These are phyloP conservation scores for Sprattus sprattus DNA, from an alignment of 2,113 vertebrate species.

Conservation along the genomic window DNA sequence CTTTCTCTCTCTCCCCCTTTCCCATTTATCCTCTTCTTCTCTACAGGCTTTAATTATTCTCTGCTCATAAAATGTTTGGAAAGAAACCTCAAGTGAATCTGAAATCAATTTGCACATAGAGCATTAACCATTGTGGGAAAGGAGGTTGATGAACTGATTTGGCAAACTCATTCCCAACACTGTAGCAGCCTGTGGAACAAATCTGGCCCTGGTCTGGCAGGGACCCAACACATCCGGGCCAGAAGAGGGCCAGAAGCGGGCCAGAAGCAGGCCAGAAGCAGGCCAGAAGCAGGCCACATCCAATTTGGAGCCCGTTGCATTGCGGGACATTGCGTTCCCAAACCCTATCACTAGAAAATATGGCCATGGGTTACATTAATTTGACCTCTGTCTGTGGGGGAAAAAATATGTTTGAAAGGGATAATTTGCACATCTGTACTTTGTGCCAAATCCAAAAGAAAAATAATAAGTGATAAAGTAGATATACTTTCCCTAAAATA, in stretches of 20 bases:
- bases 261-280: neutral
- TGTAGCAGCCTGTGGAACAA: neutral
- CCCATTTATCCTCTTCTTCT: neutral
- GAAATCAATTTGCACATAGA: slow-evolving; percentile 9
- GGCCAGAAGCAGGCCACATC: neutral
- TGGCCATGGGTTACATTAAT: neutral
- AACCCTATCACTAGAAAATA: neutral
- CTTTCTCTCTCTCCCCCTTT: neutral
- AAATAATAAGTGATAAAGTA: slow-evolving; percentile 22
- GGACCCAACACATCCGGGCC: neutral
- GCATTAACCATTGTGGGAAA: neutral
- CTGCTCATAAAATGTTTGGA: neutral
- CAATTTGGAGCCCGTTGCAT: neutral
- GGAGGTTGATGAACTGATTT: neutral
- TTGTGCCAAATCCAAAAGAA: neutral
- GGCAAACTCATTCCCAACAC: neutral
- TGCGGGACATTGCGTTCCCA: neutral
- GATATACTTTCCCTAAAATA: slow-evolving; percentile 53
- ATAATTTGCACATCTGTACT: slow-evolving; percentile 32
- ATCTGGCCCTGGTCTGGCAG: neutral
- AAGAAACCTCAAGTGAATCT: slow-evolving; percentile 5
- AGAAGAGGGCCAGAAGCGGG: neutral
- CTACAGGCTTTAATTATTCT: neutral
- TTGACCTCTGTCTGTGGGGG: neutral
- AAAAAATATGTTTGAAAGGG: slow-evolving; percentile 30